A percentile compares a stretch with the other conserved stretches of the same genome.
These are phyloP conservation scores for Achlya flavicornis DNA, from an alignment of 2,888 invertebrate genomes.

Conservation along the genomic window DNA sequence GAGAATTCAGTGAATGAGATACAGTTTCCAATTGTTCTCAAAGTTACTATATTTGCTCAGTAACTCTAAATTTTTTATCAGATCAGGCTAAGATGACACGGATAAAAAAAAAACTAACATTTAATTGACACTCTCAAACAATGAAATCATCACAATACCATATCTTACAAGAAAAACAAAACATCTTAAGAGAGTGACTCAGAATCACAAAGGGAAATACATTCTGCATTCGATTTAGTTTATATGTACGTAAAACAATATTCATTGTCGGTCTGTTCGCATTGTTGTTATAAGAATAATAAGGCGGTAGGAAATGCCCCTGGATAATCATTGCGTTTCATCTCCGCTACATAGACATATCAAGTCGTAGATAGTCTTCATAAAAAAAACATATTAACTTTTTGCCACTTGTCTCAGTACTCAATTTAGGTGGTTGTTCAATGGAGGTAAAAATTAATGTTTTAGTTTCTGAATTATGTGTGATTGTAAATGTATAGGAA, in stretches of 20 bases:
- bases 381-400: neutral
- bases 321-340: slow-evolving; percentile 64
- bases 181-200: slow-evolving; percentile 4
- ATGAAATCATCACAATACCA: slow-evolving; percentile 1
- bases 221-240: slow-evolving; percentile 15
- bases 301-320: slow-evolving; percentile 62
- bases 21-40: no score
- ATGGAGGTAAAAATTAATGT: no score
- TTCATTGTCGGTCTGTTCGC: slow-evolving; percentile 47
- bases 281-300: slow-evolving; percentile 63
- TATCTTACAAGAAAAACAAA: slow-evolving; percentile 1
- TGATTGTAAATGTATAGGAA: no score
- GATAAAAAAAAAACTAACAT: neutral
- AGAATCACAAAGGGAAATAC: slow-evolving; percentile 13
- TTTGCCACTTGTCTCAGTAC: no score
- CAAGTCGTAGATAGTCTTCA: slow-evolving; percentile 30
- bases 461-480: no score
- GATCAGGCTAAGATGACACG: neutral
- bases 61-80: neutral
- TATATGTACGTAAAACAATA: slow-evolving; percentile 34
- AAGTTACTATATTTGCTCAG: no score
- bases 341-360: slow-evolving; percentile 46
- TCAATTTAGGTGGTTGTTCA: no score
- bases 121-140: neutral
- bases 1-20: no score